phyloP scores from a whole-genome alignment of 2,113 vertebrate genomes.

The Labeo rohita region DNA sequence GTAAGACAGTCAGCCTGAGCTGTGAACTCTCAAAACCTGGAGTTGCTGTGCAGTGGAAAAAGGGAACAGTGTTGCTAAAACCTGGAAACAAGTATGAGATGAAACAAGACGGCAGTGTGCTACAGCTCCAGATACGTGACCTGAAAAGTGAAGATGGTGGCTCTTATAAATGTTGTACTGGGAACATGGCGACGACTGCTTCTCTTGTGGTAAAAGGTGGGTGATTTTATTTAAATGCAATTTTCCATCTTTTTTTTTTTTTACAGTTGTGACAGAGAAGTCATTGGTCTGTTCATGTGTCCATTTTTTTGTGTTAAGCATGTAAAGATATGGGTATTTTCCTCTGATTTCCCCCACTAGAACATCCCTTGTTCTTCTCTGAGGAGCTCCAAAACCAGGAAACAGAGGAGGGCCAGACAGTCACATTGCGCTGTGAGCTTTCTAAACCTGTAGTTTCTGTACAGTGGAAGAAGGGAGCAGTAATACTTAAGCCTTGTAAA shows the following conservation, averaged over 20 bases:
- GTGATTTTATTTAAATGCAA: background rate
- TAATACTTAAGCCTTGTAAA: slow-evolving; percentile 63
- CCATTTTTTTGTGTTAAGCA: background rate
- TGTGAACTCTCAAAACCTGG: slow-evolving; percentile 71
- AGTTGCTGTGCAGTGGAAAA: slow-evolving; percentile 68
- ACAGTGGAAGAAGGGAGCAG: slow-evolving; percentile 60
- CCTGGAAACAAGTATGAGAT: slow-evolving; percentile 66
- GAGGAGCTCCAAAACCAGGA: slow-evolving; percentile 72
- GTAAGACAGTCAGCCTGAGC: slow-evolving; percentile 40
- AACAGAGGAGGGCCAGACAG: slow-evolving; percentile 69
- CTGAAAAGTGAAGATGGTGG: slow-evolving; percentile 68
- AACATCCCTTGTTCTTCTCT: slow-evolving; percentile 69
- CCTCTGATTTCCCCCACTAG: slow-evolving; percentile 1
- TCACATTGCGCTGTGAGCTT: slow-evolving; percentile 73
- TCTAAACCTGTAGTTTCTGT: slow-evolving; percentile 59
- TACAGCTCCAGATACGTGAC: slow-evolving; percentile 56
- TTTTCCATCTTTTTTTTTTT: background rate
- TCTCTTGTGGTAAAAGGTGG: slow-evolving; percentile 26
- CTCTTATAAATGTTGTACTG: slow-evolving; percentile 62
- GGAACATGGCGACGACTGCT: slow-evolving; percentile 56
- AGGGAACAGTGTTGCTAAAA: slow-evolving; percentile 67
- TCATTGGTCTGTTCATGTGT: background rate
- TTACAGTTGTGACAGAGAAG: background rate
- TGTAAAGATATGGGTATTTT: background rate
- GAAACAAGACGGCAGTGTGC: slow-evolving; percentile 68